Evolutionary conservation across 1,140 invertebrate species (phyloP).

Genomic region (Drosophila miranda): DNA sequence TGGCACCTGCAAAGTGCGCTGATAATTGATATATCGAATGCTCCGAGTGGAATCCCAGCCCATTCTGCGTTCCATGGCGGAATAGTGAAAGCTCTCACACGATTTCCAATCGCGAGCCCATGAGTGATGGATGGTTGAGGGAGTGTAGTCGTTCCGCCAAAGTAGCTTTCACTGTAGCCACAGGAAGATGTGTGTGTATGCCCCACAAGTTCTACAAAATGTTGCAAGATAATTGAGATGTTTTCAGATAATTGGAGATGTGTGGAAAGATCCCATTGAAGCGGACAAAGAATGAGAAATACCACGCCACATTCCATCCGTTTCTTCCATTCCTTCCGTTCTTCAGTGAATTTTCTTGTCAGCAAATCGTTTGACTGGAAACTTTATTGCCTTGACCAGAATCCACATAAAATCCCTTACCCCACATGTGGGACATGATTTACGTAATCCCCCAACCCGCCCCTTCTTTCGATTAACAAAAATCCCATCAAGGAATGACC

Average conservation of each 20-base stretch:
- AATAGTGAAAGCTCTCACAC: no score
- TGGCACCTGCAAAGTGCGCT: neutral
- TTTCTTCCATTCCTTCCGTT: neutral
- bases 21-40: neutral
- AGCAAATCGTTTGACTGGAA: slow-evolving; percentile 23
- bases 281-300: slow-evolving; percentile 1
- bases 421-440: slow-evolving; percentile 31
- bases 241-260: neutral
- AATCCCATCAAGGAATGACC: slow-evolving; percentile 2
- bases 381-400: slow-evolving; percentile 11
- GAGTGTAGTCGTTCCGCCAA: no score
- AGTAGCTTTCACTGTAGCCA: no score
- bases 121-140: no score
- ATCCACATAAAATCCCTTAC: neutral
- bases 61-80: no score
- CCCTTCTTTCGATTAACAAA: slow-evolving; percentile 5
- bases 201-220: neutral
- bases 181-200: no score
- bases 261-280: slow-evolving; percentile 3
- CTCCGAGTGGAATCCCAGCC: no score
- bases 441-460: slow-evolving; percentile 12
- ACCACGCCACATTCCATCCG: no score
- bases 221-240: neutral
- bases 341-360: slow-evolving; percentile 9
- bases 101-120: no score